Evolutionary conservation across 2,797 vertebrate genomes (phyloP).

Genomic region (Otus scops): DNA sequence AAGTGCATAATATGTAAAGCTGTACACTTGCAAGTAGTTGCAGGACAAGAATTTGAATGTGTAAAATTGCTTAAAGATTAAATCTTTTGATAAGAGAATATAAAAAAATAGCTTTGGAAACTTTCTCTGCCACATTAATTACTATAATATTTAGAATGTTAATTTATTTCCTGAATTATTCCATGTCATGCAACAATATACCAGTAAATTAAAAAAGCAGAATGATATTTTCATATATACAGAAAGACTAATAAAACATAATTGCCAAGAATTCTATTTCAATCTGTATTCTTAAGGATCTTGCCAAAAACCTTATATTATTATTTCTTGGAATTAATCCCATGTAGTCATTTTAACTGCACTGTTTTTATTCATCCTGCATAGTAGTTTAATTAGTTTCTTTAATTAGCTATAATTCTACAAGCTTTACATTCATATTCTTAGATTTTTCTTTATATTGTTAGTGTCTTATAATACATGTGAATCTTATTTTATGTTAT

Average conservation of each 20-base stretch:
- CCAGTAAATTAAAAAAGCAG: background rate
- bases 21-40: background rate
- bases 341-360: background rate
- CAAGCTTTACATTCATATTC: background rate
- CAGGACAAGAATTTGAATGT: background rate
- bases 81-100: background rate
- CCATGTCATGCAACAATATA: background rate
- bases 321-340: constrained; percentile 7
- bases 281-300: background rate
- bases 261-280: constrained; percentile 1
- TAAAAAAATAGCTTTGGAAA: background rate
- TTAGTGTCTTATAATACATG: background rate
- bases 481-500: background rate
- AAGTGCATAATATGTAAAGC: background rate
- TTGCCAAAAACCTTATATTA: background rate
- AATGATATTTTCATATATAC: background rate
- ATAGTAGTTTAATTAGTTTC: background rate
- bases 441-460: constrained; percentile 3
- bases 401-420: constrained; percentile 45
- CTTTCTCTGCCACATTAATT: background rate
- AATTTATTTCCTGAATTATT: background rate
- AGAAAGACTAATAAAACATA: background rate
- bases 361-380: constrained; percentile 4
- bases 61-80: background rate
- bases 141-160: background rate